Base-by-base conservation (phyloP, 2,888 invertebrate genomes). In the Clepsis dumicolana region DNA sequence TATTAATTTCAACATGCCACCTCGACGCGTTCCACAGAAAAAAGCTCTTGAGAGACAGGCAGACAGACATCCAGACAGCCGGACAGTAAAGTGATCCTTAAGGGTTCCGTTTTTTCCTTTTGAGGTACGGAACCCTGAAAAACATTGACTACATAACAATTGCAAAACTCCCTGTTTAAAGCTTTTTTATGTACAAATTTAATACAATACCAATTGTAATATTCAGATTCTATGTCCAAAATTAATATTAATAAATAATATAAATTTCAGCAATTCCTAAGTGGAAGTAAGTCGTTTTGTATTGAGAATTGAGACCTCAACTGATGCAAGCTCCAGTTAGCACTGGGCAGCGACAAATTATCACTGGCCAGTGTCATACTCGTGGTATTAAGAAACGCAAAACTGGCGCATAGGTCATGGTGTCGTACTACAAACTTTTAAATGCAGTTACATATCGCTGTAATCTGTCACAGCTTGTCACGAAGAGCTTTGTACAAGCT, bases 361-460 rank as follows among this genome's bases (percentile, higher is more conserved):
- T 65, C 60, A 44, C 65, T 12, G 24, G 38, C 24, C 59, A 59
- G 59, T 59, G 61, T 44, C 56, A 38, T 41, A 5, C n/a, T n/a
- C n/a, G n/a, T n/a, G n/a, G 57, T 24, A 14, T 63, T 65, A 41
- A 27, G 62, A 67, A 56, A 65, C 24, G 57, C 24, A 24, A 38
- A 50, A 63, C 56, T 61, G 41, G 66, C 56, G 41, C 48, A 67
- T 38, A 56, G 67, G 35, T 67, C 67, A 67, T 52, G 67, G 62
- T 65, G 59, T 21, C 18, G 21, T 14, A 35, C 7, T 4, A 35
- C 35, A 18, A 29, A 48, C 14, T 29, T 61, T 8, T 12, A 21
- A 14, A 16, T 56, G 18, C 16, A 27, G 48, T 12, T 48, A 48
- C 48, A 48, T 21, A 10, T 18, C 32, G 32, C 18, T 21, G 32